Conservation (phyloP, 2,888 invertebrate genomes). For the Chaetogeoica ovagalla region DNA sequence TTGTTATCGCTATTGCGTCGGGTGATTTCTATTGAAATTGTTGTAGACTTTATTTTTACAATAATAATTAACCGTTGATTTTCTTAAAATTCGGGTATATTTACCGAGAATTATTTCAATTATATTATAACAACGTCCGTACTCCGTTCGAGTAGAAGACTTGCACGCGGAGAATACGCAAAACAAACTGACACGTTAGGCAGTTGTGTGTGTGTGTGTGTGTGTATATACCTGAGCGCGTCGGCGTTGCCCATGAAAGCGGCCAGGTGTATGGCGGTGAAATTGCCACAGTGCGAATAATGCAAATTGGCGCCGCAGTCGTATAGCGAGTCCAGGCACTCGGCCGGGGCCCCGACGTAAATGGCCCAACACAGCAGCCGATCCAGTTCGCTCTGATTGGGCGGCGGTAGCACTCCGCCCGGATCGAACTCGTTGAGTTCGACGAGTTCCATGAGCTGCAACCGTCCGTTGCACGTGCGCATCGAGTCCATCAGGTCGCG, state of each 20-base stretch:
- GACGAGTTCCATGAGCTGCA: slow-evolving; percentile 73
- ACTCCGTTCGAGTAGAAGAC: too few species aligned
- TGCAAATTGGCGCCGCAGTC: slow-evolving; percentile 72
- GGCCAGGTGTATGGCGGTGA: slow-evolving; percentile 72
- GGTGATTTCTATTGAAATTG: too few species aligned
- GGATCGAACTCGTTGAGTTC: slow-evolving; percentile 64
- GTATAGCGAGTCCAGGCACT: slow-evolving; percentile 68
- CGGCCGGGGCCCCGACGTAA: slow-evolving; percentile 69
- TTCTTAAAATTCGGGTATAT: too few species aligned
- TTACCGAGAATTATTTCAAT: too few species aligned
- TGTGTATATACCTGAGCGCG: slow-evolving; percentile 62
- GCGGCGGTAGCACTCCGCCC: slow-evolving; percentile 61
- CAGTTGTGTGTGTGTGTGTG: background rate
- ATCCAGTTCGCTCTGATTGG: slow-evolving; percentile 62
- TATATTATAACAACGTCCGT: too few species aligned
- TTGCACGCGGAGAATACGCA: background rate
- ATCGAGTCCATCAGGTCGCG: slow-evolving; percentile 76
- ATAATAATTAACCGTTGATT: too few species aligned
- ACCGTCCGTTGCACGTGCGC: slow-evolving; percentile 69
- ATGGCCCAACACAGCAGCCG: slow-evolving; percentile 75
- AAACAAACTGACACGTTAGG: background rate
- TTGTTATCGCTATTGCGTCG: too few species aligned
- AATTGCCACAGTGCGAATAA: slow-evolving; percentile 74
- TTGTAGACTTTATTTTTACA: too few species aligned
- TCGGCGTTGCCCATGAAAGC: slow-evolving; percentile 78